phyloP scores from a whole-genome alignment of 1,140 invertebrate genomes.

The Polypedilum pembai region DNA sequence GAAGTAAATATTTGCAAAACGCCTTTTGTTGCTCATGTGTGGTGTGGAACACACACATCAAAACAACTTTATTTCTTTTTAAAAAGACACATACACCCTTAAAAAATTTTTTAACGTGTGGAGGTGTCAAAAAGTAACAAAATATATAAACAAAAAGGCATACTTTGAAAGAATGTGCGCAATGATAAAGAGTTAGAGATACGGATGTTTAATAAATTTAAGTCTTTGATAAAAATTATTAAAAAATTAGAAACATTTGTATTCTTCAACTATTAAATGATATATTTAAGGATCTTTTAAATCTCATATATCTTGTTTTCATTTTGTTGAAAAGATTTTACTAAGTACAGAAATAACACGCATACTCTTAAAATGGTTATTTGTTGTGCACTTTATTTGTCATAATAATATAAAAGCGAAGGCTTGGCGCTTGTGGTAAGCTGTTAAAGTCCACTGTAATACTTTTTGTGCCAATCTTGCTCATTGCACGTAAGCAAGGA shows the following conservation, averaged over 20 bases:
- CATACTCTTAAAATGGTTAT: no score
- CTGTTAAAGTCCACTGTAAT: not conserved
- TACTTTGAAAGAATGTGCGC: no score
- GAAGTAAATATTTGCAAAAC: slow-evolving; percentile 6
- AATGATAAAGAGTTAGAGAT: no score
- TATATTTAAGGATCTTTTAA: no score
- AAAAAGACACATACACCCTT: not conserved
- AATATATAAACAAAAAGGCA: not conserved
- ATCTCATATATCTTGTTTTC: no score
- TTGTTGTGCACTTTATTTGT: not conserved
- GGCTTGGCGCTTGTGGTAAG: not conserved
- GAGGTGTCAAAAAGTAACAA: not conserved
- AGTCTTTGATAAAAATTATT: no score
- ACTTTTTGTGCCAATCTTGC: not conserved
- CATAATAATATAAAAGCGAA: not conserved
- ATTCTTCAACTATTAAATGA: no score
- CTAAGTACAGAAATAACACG: no score
- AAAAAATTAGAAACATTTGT: no score
- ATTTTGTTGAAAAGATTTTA: no score
- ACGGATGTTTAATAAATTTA: no score
- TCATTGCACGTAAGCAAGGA: no score
- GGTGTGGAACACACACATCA: not conserved
- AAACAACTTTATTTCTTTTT: not conserved
- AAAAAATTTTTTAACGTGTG: not conserved
- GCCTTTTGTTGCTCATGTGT: not conserved